phyloP scores from a whole-genome alignment of 23 tunicate species.

The Styela clava region DNA sequence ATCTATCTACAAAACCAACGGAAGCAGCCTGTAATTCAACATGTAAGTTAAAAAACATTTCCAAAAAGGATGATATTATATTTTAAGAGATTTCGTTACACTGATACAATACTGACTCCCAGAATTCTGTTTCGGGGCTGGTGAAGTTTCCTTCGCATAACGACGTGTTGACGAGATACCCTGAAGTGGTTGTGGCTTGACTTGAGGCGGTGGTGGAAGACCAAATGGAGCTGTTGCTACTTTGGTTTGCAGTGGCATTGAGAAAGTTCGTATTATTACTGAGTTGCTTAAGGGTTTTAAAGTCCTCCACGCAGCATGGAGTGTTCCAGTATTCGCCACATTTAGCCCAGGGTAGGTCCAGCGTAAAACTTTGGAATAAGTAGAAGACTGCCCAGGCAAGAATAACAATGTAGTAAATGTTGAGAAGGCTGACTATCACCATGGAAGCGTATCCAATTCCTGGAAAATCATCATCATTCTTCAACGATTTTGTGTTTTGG shows the following conservation, averaged over 20 bases:
- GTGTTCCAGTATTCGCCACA: constrained; percentile 99
- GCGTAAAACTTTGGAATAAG: constrained; percentile 92
- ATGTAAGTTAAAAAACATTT: not conserved
- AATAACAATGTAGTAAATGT: constrained; percentile 98
- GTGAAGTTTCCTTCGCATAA: constrained; percentile 86
- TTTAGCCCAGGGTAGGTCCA: constrained; percentile 97
- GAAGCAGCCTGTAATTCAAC: not conserved
- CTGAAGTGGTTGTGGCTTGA: constrained; percentile 41
- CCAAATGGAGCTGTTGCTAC: not conserved
- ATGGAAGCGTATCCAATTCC: constrained; percentile 99
- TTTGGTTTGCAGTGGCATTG: not conserved
- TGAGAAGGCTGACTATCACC: constrained; percentile 94
- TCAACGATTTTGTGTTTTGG: not conserved
- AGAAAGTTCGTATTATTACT: not conserved
- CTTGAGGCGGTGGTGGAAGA: constrained; percentile 27
- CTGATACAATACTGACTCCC: constrained; percentile 94
- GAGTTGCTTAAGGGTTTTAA: not conserved
- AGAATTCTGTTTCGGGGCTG: constrained; percentile 95
- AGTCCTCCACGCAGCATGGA: constrained; percentile 69
- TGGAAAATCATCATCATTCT: constrained; percentile 9
- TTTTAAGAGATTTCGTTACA: not conserved
- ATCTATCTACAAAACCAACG: not conserved
- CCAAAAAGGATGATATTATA: not conserved
- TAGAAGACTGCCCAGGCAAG: constrained; percentile 99
- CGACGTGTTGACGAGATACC: constrained; percentile 5